A percentile compares a stretch with the other conserved stretches of the same genome.
These are phyloP conservation scores for Scophthalmus maximus DNA, from an alignment of 2,113 vertebrate species.

Conservation along the genomic window DNA sequence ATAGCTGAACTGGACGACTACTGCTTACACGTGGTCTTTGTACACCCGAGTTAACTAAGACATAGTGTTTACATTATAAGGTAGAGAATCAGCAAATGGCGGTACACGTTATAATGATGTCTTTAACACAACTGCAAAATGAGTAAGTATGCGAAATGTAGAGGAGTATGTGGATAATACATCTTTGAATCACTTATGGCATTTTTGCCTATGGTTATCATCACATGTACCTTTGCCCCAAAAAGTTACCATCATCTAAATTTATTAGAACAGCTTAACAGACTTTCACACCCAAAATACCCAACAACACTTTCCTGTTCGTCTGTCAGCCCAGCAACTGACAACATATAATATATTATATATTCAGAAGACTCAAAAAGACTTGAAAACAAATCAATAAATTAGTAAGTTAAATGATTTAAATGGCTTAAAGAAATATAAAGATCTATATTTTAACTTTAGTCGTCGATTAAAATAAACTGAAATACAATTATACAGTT, in stretches of 20 bases:
- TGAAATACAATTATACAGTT: too few relatives aligned
- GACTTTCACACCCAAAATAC: constrained; percentile 45
- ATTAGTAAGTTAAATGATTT: background rate
- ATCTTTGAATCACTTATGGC: constrained; percentile 49
- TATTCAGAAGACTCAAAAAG: constrained; percentile 6
- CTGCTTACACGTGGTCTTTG: constrained; percentile 76
- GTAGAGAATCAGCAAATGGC: constrained; percentile 71
- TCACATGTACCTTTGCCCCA: constrained; percentile 40
- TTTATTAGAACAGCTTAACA: constrained; percentile 13
- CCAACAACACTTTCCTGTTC: constrained; percentile 1
- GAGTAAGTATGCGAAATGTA: constrained; percentile 52
- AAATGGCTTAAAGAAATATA: background rate
- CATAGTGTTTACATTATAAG: constrained; percentile 77
- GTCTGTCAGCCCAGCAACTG: constrained; percentile 21
- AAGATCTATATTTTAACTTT: background rate
- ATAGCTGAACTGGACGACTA: constrained; percentile 75
- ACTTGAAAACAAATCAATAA: background rate
- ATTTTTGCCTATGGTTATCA: constrained; percentile 38
- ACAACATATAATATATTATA: background rate
- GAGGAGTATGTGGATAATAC: constrained; percentile 52
- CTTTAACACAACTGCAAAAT: constrained; percentile 66
- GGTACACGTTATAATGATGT: constrained; percentile 74
- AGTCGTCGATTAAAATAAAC: too few relatives aligned
- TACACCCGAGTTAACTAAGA: constrained; percentile 79
- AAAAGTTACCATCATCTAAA: constrained; percentile 18